Percentiles rank a stretch among this genome's conserved stretches.
These are phyloP conservation scores for Phyllostomus discolor DNA, from an alignment of 2,113 vertebrate species.

Conservation along the genomic window DNA sequence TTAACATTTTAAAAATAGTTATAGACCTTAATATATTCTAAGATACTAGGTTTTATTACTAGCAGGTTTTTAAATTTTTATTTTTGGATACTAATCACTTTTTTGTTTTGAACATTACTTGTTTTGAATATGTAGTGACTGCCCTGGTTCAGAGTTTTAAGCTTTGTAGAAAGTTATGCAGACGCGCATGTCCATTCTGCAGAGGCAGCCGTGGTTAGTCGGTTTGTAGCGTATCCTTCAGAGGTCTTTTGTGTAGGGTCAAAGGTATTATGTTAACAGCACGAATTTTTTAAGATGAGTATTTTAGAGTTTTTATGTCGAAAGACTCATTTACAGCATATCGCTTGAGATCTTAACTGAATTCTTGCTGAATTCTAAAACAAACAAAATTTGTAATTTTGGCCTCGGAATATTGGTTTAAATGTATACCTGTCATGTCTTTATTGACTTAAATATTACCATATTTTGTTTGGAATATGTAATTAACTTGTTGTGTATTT, in stretches of 20 bases:
- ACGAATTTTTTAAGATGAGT: constrained; percentile 34
- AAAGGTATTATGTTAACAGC: background rate
- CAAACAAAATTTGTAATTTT: constrained; percentile 12
- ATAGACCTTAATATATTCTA: background rate
- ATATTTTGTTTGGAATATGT: constrained; percentile 37
- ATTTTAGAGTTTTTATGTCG: constrained; percentile 21
- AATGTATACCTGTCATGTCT: background rate
- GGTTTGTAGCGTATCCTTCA: constrained; percentile 11
- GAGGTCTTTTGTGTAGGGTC: constrained; percentile 8
- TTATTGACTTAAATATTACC: constrained; percentile 17
- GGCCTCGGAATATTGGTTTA: constrained; percentile 18
- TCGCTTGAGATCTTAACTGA: background rate
- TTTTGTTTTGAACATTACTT: constrained; percentile 39
- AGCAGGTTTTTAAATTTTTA: background rate
- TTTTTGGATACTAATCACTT: constrained; percentile 34
- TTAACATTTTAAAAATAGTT: background rate
- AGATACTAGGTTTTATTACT: background rate
- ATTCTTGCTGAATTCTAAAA: constrained; percentile 34
- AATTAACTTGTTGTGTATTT: background rate
- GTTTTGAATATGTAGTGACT: constrained; percentile 18
- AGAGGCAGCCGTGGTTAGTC: background rate
- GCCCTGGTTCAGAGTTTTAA: background rate
- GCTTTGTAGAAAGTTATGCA: background rate
- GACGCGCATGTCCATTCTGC: background rate
- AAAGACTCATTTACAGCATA: background rate